Conservation (phyloP, 2,797 vertebrate species). For the Falco rusticolus region DNA sequence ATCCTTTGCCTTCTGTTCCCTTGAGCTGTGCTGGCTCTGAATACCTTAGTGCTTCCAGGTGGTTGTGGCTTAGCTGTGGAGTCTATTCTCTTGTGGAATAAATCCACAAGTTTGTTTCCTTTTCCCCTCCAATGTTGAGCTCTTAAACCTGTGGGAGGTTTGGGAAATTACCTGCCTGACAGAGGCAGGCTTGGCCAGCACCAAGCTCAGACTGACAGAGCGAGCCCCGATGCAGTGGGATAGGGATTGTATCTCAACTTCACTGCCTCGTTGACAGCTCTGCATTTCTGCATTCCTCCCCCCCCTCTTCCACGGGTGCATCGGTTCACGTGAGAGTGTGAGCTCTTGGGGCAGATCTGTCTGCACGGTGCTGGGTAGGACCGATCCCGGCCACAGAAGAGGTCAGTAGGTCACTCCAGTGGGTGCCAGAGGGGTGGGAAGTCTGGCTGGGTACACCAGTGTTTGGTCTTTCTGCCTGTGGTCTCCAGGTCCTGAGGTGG, state of each 20-base stretch:
- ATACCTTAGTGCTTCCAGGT: not conserved
- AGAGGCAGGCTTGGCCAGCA: too few species aligned
- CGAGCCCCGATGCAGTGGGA: not conserved
- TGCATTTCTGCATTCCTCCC: not conserved
- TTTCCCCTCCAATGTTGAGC: not conserved
- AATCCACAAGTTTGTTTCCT: not conserved
- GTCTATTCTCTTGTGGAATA: not conserved
- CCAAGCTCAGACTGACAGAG: not conserved
- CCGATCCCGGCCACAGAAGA: not conserved
- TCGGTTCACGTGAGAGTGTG: not conserved
- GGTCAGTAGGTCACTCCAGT: not conserved
- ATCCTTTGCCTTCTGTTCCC: not conserved
- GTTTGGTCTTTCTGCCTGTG: not conserved
- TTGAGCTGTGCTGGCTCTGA: not conserved
- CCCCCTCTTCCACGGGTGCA: not conserved
- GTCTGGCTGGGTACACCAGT: not conserved
- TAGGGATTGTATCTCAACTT: not conserved
- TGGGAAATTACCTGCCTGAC: not conserved
- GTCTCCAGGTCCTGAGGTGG: not conserved
- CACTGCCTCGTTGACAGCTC: accelerated
- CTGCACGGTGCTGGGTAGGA: not conserved
- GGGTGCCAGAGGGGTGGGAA: not conserved
- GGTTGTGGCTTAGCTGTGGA: not conserved
- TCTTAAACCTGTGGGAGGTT: not conserved
- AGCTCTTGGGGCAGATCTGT: not conserved